A percentile compares a stretch with the other conserved stretches of the same genome.
Conservation (phyloP, 1,140 invertebrate species). For the Leptinotarsa texana region DNA sequence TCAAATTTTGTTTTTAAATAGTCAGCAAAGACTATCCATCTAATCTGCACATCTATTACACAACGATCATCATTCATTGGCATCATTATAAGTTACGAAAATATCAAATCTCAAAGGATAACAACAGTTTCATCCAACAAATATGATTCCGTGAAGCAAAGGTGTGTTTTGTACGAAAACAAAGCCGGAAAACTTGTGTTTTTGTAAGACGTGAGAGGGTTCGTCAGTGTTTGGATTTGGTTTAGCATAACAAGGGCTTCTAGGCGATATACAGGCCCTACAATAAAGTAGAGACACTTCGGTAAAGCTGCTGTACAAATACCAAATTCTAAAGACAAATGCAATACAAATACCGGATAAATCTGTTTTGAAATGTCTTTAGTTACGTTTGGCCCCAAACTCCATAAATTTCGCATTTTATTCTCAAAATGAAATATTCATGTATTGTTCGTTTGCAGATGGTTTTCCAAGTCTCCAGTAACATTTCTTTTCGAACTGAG, state of each 20-base stretch:
- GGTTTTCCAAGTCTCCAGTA: no score
- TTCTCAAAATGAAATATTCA: no score
- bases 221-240: constrained; percentile 34
- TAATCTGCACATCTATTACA: no score
- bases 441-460: no score
- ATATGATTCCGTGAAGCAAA: background rate
- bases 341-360: constrained; percentile 32
- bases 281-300: constrained; percentile 27
- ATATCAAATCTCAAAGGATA: no score
- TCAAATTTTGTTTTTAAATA: no score
- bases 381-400: background rate
- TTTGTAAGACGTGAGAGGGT: constrained; percentile 17
- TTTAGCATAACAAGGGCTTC: constrained; percentile 38
- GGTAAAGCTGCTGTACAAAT: constrained; percentile 35
- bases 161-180: constrained; percentile 12
- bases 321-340: constrained; percentile 35
- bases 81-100: no score
- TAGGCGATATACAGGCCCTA: constrained; percentile 1
- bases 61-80: no score
- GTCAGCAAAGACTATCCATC: no score
- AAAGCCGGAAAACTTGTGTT: constrained; percentile 14
- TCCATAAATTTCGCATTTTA: no score
- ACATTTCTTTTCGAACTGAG: no score
- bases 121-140: background rate
- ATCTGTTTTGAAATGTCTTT: background rate